Base-by-base conservation (phyloP, 2,888 invertebrate genomes). In the Cataglyphis livida region DNA sequence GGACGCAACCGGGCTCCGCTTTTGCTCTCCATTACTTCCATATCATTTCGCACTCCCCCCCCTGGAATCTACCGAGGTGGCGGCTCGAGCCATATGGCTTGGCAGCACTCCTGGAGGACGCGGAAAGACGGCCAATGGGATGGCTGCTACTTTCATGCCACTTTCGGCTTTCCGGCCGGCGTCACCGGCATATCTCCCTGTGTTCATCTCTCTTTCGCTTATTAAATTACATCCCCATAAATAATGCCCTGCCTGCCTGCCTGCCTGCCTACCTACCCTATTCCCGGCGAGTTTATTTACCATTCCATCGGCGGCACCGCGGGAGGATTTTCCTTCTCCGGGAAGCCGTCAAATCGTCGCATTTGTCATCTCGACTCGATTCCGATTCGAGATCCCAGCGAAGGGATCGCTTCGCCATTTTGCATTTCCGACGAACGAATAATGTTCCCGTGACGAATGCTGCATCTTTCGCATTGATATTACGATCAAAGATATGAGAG, bases 181-280 rank as follows among this genome's bases (percentile, higher is more conserved):
- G 83, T 88, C 87, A 87, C 86, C 87, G 89, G 87, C 93, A 93
- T 57, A 57, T 71, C 57, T 92, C 93, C 91, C 91, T 90, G 91
- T 88, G 89, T 88, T 92, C 92, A 92, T 93, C 92, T 92, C 90
- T 90, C 89, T 92, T 90, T 90, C 89, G 92, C 89, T 94, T 94
- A 94, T 94, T 94, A 93, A 94, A 94, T 94, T 94, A 94, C 93
- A 91, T 89, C 90, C 91, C 90, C 93, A 92, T 94, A 94, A 94
- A 94, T 94, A 94, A 92, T 90, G 87, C 89, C 18, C 90, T 87
- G 91, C 91, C 91, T 44, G 44, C 12, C 41, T 38, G 32, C 32
- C 32, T 32, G 32, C 32, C 32, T 32, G 32, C 15, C 91, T 87
- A 90, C 91, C 91, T 87, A 90, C 90, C 87, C 28, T 21, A 35